A percentile compares a stretch with the other conserved stretches of the same genome.
These are phyloP conservation scores for Pyrochroa serraticornis DNA, from an alignment of 2,888 invertebrate genomes.

Conservation along the genomic window DNA sequence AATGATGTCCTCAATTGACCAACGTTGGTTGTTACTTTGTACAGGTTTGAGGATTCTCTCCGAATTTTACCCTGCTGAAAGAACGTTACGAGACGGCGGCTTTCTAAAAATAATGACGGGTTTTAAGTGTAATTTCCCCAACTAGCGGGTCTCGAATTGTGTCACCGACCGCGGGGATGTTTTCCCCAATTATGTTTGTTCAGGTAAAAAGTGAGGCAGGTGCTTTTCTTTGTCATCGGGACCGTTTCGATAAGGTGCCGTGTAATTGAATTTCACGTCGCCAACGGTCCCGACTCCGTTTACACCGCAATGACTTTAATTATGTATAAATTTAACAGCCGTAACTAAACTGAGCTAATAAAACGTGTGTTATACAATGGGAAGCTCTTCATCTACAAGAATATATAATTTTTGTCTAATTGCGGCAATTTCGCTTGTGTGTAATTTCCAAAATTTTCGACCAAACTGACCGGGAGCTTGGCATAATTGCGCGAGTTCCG, in stretches of 20 bases:
- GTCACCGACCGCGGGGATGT: neutral
- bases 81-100: conserved; percentile 6
- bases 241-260: conserved; percentile 4
- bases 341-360: conserved; percentile 22
- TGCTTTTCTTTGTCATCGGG: conserved; percentile 5
- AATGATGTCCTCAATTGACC: too few relatives aligned
- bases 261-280: conserved; percentile 10
- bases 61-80: conserved; percentile 1
- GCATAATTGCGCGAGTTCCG: neutral
- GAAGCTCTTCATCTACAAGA: neutral
- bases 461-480: neutral
- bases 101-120: conserved; percentile 20
- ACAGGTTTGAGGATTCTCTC: too few relatives aligned
- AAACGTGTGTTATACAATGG: conserved; percentile 12
- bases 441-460: neutral
- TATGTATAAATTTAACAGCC: conserved; percentile 13
- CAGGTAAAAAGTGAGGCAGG: conserved; percentile 16
- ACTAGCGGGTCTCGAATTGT: too few relatives aligned
- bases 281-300: conserved; percentile 4
- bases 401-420: neutral
- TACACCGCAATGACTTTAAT: conserved; percentile 8
- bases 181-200: conserved; percentile 18
- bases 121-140: conserved; percentile 15
- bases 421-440: neutral
- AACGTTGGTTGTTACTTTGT: too few relatives aligned